Evolutionary conservation across 2,888 invertebrate genomes (phyloP), one percentile per base, ranked within the genome.

Genomic region (Pterobdella sp.): DNA sequence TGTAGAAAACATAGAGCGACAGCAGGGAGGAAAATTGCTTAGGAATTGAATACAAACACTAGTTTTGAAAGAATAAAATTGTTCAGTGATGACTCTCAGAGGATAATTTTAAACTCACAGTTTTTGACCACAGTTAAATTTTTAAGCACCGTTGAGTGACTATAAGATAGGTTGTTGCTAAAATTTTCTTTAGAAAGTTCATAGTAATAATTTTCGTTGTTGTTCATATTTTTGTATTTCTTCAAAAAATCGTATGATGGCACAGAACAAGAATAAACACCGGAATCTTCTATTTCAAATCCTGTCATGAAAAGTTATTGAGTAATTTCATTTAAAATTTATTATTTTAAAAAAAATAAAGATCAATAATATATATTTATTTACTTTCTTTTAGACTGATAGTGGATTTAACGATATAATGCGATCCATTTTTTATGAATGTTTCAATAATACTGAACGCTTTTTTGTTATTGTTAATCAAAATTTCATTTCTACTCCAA

Each of bases 231-330:
- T 26, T 56, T 56, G n/a, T 56, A 26, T 4, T 56, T 56, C 4
- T 56, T 56, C 10, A 56, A 22, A 3, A 7, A 56, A 26, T 56
- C n/a, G 60, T 56, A 56, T 3, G 60, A 56, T 4, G 60, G 60
- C 3, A 56, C n/a, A 26, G 60, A 56, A 26, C 60, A 56, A n/a
- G 60, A 56, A 56, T 56, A 56, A 22, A 56, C n/a, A 22, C 60
- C 60, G 4, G 60, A 56, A 56, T 56, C 4, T 56, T 18, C 3
- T n/a, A 3, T 26, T 56, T 56, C 60, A 22, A 56, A 56, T 18
- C 26, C 60, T 56, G 60, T 18, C 18, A 56, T 56, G n/a, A n/a
- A n/a, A n/a, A n/a, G n/a, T n/a, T n/a, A n/a, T n/a, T n/a, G n/a
- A n/a, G n/a, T n/a, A n/a, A n/a, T n/a, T n/a, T n/a, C n/a, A n/a